Evolutionary conservation across 2,113 vertebrate species (phyloP).

Genomic region (Sula dactylatra): DNA sequence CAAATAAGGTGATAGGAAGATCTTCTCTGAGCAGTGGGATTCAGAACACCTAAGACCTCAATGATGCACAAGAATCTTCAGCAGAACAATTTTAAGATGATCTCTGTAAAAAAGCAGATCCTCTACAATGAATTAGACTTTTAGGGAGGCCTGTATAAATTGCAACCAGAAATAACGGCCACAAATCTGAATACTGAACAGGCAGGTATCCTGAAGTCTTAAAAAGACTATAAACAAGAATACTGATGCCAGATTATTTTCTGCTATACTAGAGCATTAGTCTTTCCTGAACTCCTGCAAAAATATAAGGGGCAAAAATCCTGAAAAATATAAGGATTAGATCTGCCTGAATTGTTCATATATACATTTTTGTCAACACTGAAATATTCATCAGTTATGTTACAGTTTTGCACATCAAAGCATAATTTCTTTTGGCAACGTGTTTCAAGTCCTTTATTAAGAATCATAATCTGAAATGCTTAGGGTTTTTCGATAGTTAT

Average conservation of each 20-base stretch:
- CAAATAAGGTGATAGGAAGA: not conserved
- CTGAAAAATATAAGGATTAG: not conserved
- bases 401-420: not conserved
- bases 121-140: not conserved
- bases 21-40: not conserved
- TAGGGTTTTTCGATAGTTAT: not conserved
- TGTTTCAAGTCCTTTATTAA: not conserved
- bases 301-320: not conserved
- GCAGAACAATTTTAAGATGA: not conserved
- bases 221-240: not conserved
- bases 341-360: not conserved
- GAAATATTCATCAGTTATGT: not conserved
- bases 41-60: not conserved
- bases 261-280: not conserved
- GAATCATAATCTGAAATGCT: not conserved
- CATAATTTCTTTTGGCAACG: not conserved
- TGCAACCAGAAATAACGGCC: not conserved
- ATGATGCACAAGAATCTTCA: not conserved
- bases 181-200: not conserved
- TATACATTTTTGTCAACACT: not conserved
- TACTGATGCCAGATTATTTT: not conserved
- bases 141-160: not conserved
- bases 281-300: not conserved
- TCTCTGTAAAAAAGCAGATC: not conserved
- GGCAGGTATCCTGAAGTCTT: not conserved